A percentile compares a stretch with the other conserved stretches of the same genome.
Conservation (phyloP, 2,797 vertebrate species). For the Pipistrellus pipistrellus region DNA sequence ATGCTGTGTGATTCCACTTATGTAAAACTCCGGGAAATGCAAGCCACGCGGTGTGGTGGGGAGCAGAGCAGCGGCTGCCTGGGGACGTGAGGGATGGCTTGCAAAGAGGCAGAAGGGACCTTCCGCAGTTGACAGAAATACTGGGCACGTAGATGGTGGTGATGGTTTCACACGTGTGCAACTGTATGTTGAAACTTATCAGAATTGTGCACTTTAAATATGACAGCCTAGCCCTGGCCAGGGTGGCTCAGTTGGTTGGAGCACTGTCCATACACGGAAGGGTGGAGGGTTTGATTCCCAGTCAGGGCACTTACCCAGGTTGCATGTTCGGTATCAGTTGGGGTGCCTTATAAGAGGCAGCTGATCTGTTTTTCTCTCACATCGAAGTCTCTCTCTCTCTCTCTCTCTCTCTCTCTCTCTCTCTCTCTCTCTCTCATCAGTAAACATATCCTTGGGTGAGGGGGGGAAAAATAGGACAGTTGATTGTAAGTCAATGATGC, state of each 20-base stretch:
- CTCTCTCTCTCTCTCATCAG: not conserved
- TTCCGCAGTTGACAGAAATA: not conserved
- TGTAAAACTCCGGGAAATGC: not conserved
- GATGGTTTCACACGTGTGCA: not conserved
- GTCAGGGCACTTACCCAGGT: not conserved
- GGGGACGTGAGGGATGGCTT: not conserved
- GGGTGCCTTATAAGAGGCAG: not conserved
- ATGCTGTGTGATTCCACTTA: rapidly evolving
- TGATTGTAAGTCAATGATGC: not conserved
- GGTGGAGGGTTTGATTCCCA: not conserved
- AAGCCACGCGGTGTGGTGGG: rapidly evolving
- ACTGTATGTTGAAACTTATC: conserved; percentile 25
- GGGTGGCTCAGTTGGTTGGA: not conserved
- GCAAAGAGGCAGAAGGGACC: not conserved
- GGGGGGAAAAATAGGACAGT: not conserved
- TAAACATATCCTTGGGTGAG: not conserved
- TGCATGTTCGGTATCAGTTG: not conserved
- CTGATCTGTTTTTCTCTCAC: not conserved
- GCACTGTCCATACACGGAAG: not conserved
- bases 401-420: not conserved
- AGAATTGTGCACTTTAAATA: not conserved
- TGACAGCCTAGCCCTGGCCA: not conserved
- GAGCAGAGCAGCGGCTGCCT: not conserved
- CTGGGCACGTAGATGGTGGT: not conserved
- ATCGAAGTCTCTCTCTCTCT: not conserved